Evolutionary conservation across 2,888 invertebrate species (phyloP).

Genomic region (Metalampra italica): DNA sequence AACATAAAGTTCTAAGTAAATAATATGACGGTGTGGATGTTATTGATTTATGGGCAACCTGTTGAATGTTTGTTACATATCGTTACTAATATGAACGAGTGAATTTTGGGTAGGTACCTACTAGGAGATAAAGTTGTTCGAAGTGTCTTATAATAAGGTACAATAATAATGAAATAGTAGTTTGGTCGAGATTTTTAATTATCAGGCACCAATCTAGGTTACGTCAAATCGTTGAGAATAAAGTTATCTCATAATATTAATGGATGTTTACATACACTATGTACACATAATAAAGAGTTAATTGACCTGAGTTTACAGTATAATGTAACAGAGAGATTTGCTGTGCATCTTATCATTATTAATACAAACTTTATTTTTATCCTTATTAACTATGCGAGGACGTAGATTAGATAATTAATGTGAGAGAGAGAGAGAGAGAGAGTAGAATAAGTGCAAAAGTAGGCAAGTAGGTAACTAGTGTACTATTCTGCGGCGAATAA

Average conservation of each 20-base stretch:
- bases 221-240: neutral
- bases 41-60: conserved; percentile 42
- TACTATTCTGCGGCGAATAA: no score
- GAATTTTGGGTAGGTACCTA: neutral
- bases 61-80: conserved; percentile 61
- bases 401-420: conserved; percentile 4
- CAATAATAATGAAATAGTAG: neutral
- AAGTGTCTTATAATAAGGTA: neutral
- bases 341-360: conserved; percentile 3
- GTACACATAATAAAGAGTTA: conserved; percentile 1
- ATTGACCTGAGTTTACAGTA: conserved; percentile 3
- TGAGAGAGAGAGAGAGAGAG: neutral
- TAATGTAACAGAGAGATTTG: conserved; percentile 4
- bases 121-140: neutral
- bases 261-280: neutral
- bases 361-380: conserved; percentile 4
- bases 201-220: neutral
- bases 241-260: neutral
- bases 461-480: neutral
- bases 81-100: conserved; percentile 9
- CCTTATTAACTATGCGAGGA: neutral
- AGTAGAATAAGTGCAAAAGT: neutral
- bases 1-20: conserved; percentile 3
- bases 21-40: conserved; percentile 3
- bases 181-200: neutral